Base-by-base conservation (phyloP, 1,140 invertebrate genomes). In the Metopolophium dirhodum region DNA sequence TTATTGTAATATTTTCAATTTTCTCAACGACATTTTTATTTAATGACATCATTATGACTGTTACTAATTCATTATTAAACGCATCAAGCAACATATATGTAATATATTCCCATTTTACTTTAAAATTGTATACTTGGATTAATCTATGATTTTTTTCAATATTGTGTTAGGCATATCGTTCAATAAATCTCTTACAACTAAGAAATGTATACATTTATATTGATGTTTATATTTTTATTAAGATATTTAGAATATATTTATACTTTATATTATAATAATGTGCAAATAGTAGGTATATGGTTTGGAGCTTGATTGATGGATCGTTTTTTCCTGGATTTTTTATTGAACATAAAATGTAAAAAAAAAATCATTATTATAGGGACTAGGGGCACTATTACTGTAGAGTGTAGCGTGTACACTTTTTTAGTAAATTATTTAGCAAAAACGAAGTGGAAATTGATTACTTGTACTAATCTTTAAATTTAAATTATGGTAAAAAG, bases 381-480 rank as follows among this genome's bases (percentile, higher is more conserved):
- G n/a, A n/a, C 61, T 77, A 7, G 26, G 26, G 2, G 7, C 18
- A 18, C 30, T n/a, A 77, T 77, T 77, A 30, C 61, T n/a, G 30
- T 68, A 68, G 30, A 77, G 14, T n/a, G 30, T 68, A 68, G 30
- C n/a, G 14, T 68, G 30, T 68, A 18, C 30, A n/a, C 14, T 77
- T 77, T 68, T 77, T 77, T n/a, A n/a, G 30, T 77, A 77, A n/a
- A 77, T 77, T 18, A 77, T 77, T n/a, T 77, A 77, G 30, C 14
- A 7, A 77, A 77, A 77, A 77, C 22, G 14, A 77, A 77, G 30
- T n/a, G 14, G n/a, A 77, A 77, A 77, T 77, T 77, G 61, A 77
- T 77, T 77, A 77, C 61, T n/a, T n/a, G 61, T 77, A n/a, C 30
- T 77, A 77, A 77, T 77, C 61, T 77, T 77, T 77, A 77, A 77